Conservation (phyloP, 2,888 invertebrate genomes). For the Pyrgus malvae region DNA sequence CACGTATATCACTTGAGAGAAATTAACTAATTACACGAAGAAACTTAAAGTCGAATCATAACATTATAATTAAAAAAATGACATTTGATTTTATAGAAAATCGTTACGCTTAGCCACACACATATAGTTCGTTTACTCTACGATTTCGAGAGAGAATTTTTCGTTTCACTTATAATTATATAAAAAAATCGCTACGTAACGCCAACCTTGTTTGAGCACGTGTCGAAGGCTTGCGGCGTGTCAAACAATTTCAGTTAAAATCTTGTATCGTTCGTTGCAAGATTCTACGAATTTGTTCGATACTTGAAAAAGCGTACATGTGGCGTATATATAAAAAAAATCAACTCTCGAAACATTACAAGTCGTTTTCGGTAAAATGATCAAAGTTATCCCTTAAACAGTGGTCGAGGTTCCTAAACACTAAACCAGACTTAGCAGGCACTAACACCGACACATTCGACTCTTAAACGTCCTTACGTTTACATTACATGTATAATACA, state of each 20-base stretch:
- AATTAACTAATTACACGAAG: slow-evolving; percentile 63
- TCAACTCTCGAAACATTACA: slow-evolving; percentile 60
- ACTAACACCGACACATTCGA: slow-evolving; percentile 70
- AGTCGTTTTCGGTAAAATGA: slow-evolving; percentile 69
- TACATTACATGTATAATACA: slow-evolving; percentile 66
- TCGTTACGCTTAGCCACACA: slow-evolving; percentile 72
- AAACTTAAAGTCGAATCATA: slow-evolving; percentile 44
- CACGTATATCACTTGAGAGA: slow-evolving; percentile 77
- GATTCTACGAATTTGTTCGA: slow-evolving; percentile 52
- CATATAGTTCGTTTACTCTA: slow-evolving; percentile 67
- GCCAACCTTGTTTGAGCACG: slow-evolving; percentile 16
- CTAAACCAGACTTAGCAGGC: slow-evolving; percentile 76
- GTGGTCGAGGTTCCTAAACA: slow-evolving; percentile 57
- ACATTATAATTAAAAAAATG: slow-evolving; percentile 52
- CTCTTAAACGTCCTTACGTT: slow-evolving; percentile 51
- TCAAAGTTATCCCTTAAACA: slow-evolving; percentile 62
- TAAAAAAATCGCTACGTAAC: slow-evolving; percentile 28
- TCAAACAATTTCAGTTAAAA: slow-evolving; percentile 51
- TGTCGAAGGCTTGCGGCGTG: slow-evolving; percentile 18
- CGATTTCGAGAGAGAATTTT: slow-evolving; percentile 64
- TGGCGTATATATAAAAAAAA: slow-evolving; percentile 40
- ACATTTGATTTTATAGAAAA: slow-evolving; percentile 69
- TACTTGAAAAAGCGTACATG: slow-evolving; percentile 2
- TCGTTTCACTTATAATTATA: slow-evolving; percentile 31
- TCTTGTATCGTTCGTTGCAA: slow-evolving; percentile 51